These are phyloP conservation scores for Drosophila prosaltans DNA, from an alignment of 1,140 invertebrate species.

Conservation along the genomic window DNA sequence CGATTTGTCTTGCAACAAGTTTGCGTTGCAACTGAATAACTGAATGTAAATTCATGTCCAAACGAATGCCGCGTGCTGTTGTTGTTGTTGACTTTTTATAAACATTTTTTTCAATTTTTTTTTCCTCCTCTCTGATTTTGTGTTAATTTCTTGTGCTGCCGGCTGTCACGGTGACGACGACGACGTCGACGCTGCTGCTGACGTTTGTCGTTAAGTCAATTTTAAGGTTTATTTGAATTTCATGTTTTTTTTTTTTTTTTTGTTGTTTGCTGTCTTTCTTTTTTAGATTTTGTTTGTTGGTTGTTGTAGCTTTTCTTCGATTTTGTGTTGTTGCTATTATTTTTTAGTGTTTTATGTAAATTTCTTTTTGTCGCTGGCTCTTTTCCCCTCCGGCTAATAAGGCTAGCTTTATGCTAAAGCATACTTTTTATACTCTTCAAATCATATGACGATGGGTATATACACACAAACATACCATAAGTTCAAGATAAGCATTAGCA, in stretches of 20 bases:
- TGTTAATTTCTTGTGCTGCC: conserved; percentile 63
- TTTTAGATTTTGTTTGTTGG: conserved; percentile 28
- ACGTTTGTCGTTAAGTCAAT: conserved; percentile 65
- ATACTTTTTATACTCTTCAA: conserved; percentile 41
- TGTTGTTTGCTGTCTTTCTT: conserved; percentile 49
- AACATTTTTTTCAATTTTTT: conserved; percentile 33
- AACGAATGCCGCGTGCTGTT: conserved; percentile 6
- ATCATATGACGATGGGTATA: background rate
- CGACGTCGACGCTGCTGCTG: conserved; percentile 23
- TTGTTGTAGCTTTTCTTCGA: conserved; percentile 25
- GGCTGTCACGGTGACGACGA: conserved; percentile 31
- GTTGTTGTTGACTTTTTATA: conserved; percentile 32
- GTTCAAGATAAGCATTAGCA: too few relatives aligned
- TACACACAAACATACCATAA: too few relatives aligned
- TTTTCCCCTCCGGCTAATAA: conserved; percentile 50
- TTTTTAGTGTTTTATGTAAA: conserved; percentile 75
- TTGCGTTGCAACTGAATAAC: conserved; percentile 43
- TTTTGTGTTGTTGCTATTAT: conserved; percentile 44
- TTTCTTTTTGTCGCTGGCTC: conserved; percentile 27
- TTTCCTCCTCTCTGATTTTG: conserved; percentile 41
- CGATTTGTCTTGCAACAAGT: background rate
- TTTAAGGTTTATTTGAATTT: conserved; percentile 80
- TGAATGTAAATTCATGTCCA: conserved; percentile 1
- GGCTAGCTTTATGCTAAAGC: conserved; percentile 59
- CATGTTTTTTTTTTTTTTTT: conserved; percentile 59